phyloP scores from a whole-genome alignment of 2,888 invertebrate genomes.

The Nycteola revayana region DNA sequence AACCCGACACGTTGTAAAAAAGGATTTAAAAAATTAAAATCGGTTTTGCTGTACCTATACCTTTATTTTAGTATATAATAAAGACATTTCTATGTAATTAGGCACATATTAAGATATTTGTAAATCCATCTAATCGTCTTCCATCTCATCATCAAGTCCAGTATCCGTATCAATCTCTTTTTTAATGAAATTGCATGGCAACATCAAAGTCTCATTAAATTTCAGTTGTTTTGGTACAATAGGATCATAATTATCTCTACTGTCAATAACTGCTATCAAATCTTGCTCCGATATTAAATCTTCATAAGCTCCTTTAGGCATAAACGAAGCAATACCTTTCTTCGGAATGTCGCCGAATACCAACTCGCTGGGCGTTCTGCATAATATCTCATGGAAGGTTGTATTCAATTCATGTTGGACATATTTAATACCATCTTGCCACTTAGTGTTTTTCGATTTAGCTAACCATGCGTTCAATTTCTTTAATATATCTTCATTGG shows the following conservation, averaged over 20 bases:
- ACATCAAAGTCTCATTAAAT: conserved; percentile 44
- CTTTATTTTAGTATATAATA: no score
- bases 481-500: conserved; percentile 50
- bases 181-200: conserved; percentile 47
- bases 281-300: conserved; percentile 44
- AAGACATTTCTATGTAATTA: no score
- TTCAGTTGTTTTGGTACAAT: conserved; percentile 33
- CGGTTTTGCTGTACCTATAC: no score
- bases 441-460: conserved; percentile 42
- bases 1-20: no score
- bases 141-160: conserved; percentile 17
- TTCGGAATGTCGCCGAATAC: conserved; percentile 46
- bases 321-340: conserved; percentile 38
- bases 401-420: conserved; percentile 51
- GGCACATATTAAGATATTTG: no score
- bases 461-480: conserved; percentile 46
- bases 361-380: conserved; percentile 48
- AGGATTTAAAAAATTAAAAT: no score
- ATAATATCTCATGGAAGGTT: conserved; percentile 41
- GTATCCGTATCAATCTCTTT: conserved; percentile 28
- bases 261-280: conserved; percentile 35
- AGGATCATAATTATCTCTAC: conserved; percentile 27
- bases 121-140: background rate
- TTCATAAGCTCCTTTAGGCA: conserved; percentile 37
- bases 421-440: conserved; percentile 53